Evolutionary conservation across 2,797 vertebrate species (phyloP).

Genomic region (Gymnoscopelus braueri): DNA sequence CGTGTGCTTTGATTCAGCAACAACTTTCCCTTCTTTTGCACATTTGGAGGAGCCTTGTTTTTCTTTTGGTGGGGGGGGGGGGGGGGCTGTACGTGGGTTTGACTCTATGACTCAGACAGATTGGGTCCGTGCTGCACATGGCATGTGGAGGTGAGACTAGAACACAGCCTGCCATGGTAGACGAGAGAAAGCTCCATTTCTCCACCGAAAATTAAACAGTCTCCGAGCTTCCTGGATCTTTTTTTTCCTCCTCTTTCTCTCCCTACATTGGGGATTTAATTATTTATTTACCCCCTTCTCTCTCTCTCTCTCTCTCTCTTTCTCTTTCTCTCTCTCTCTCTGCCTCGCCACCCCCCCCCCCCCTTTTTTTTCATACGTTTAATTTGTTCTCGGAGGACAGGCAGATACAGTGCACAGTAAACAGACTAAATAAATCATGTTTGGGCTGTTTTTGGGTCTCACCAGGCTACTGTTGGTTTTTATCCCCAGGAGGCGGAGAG

Average conservation of each 20-base stretch:
- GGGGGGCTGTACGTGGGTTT: neutral
- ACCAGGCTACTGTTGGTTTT: constrained; percentile 61
- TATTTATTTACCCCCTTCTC: constrained; percentile 5
- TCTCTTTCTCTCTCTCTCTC: constrained; percentile 9
- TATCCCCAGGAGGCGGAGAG: constrained; percentile 66
- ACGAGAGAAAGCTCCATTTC: neutral
- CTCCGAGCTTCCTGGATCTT: constrained; percentile 14
- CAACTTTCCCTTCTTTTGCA: neutral
- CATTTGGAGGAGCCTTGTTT: constrained; percentile 12
- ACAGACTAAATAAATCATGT: constrained; percentile 82
- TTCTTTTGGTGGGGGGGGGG: neutral
- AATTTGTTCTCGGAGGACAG: constrained; percentile 81
- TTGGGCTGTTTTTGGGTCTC: constrained; percentile 46
- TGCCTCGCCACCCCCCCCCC: constrained; percentile 21
- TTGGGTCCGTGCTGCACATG: no score
- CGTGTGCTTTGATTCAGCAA: constrained; percentile 30
- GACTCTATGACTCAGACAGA: constrained; percentile 13
- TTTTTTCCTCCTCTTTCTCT: neutral
- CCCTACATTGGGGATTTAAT: neutral
- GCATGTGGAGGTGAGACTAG: neutral
- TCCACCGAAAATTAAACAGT: constrained; percentile 10
- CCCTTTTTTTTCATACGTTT: constrained; percentile 66
- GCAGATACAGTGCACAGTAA: constrained; percentile 75
- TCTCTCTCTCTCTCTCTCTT: constrained; percentile 20
- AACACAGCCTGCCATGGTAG: no score